These are phyloP conservation scores for Resseliella maxima DNA, from an alignment of 2,888 invertebrate genomes.

Conservation along the genomic window DNA sequence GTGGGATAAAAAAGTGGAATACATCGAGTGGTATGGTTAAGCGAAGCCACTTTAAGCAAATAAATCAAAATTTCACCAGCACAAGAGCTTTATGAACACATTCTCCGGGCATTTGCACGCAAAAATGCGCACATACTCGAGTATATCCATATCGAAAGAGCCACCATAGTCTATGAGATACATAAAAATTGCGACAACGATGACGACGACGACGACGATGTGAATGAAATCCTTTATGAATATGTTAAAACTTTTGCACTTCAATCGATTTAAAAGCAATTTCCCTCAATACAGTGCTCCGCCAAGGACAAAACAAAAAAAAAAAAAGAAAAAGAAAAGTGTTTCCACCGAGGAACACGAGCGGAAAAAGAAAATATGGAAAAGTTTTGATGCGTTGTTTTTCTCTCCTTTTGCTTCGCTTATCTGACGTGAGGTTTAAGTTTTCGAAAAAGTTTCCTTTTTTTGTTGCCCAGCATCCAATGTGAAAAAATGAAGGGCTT, in stretches of 20 bases:
- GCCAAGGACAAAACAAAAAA: neutral
- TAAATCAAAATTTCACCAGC: constrained; percentile 53
- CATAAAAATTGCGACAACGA: constrained; percentile 27
- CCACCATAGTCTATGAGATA: neutral
- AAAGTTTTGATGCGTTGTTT: constrained; percentile 50
- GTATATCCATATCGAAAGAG: neutral
- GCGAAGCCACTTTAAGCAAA: constrained; percentile 49
- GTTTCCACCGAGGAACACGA: neutral
- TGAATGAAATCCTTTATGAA: constrained; percentile 57
- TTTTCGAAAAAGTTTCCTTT: constrained; percentile 15
- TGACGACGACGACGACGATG: neutral
- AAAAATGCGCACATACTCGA: neutral
- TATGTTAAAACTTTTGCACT: constrained; percentile 59
- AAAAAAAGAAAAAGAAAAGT: constrained; percentile 9
- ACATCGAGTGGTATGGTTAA: constrained; percentile 49
- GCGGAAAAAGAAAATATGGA: constrained; percentile 40
- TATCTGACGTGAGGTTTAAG: constrained; percentile 35
- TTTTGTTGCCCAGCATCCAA: neutral
- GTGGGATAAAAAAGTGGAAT: constrained; percentile 33
- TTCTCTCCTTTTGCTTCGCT: neutral
- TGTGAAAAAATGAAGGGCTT: neutral
- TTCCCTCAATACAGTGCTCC: constrained; percentile 56
- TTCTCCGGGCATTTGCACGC: neutral
- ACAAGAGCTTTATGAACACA: constrained; percentile 42
- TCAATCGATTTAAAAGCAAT: constrained; percentile 60